These are phyloP conservation scores for Archegozetes longisetosus DNA, from an alignment of 1,140 invertebrate species.

Conservation along the genomic window DNA sequence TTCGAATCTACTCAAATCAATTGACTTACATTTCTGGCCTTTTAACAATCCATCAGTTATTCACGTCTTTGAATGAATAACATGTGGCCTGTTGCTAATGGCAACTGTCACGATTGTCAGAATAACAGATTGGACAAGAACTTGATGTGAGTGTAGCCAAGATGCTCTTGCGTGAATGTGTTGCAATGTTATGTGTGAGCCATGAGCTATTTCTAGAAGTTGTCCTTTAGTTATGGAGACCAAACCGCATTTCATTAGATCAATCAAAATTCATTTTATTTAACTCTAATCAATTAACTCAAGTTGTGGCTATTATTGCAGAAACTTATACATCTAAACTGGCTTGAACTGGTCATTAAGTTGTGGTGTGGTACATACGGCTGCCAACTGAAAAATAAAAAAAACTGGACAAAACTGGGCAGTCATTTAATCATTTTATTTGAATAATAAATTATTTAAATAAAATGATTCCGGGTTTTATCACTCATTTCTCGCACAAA, in stretches of 20 bases:
- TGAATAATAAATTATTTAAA: too few relatives aligned
- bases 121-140: constrained; percentile 82
- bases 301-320: too few relatives aligned
- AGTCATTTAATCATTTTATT: too few relatives aligned
- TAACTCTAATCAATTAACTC: too few relatives aligned
- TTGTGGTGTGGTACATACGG: constrained; percentile 89
- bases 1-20: too few relatives aligned
- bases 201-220: constrained; percentile 74
- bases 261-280: too few relatives aligned
- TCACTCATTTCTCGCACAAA: too few relatives aligned
- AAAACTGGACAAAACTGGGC: too few relatives aligned
- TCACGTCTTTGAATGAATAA: constrained; percentile 92
- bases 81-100: constrained; percentile 97
- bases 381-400: too few relatives aligned
- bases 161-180: constrained; percentile 80
- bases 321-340: constrained; percentile 52
- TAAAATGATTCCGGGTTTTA: too few relatives aligned
- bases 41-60: constrained; percentile 98
- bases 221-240: constrained; percentile 86
- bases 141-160: constrained; percentile 88
- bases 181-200: constrained; percentile 78
- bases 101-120: constrained; percentile 75
- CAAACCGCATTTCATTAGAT: constrained; percentile 63
- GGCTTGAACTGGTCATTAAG: constrained; percentile 90
- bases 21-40: constrained; percentile 48